Base-by-base conservation (phyloP, 2,888 invertebrate genomes). In the Nymphalis c-album region DNA sequence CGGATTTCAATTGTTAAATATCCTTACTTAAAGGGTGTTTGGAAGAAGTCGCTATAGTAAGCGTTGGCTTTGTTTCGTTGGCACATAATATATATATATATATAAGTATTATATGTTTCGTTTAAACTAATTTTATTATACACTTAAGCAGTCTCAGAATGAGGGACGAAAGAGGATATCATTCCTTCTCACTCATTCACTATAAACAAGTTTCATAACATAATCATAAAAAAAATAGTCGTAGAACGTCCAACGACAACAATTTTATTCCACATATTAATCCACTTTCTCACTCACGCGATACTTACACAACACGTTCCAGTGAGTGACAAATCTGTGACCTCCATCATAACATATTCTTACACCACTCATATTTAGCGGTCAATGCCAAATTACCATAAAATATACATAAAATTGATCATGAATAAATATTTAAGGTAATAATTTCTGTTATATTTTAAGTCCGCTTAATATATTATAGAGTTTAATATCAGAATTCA, bases 351-450 rank as follows among this genome's bases (percentile, higher is more conserved):
- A 26, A 22, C 17, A 16, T 31, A 26, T 53, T 53, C 26, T 31
- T 53, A 31, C n/a, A 17, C 17, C 53, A 7, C 31, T 53, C 1
- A 31, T 31, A 5, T 5, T 31, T 22, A 7, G 26, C 53, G 53
- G 53, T 53, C 53, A 53, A 53, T 53, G 53, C 17, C 53, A 7
- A 31, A 53, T 53, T 53, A 31, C 17, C 26, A 53, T 53, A 53
- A 53, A 40, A 17, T 18, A 50, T 50, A 18, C 20, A 20, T n/a
- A 20, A n/a, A 8, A 50, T 7, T 18, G 20, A 50, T 10, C 18
- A 18, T n/a, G 8, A 8, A n/a, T 50, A 18, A 20, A 50, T 10
- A 13, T 40, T 40, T 3, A 40, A 40, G 3, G 13, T 40, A 40
- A 40, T 40, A 13, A n/a, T n/a, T n/a, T 40, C 40, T 4, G 13